Conservation (phyloP, 2,113 vertebrate species). For the Melanerpes aurifrons region DNA sequence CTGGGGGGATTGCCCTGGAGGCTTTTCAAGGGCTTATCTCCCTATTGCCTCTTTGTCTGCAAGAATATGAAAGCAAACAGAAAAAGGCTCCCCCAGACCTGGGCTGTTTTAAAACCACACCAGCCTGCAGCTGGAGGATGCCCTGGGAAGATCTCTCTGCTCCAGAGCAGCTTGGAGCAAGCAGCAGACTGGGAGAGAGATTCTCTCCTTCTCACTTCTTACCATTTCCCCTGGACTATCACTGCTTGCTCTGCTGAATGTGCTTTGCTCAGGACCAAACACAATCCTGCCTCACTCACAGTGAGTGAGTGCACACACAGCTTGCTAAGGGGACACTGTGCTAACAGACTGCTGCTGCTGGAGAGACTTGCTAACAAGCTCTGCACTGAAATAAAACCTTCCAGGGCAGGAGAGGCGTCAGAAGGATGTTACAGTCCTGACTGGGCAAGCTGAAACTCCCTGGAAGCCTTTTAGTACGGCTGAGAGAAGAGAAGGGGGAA, state of each 20-base stretch:
- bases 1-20: neutral
- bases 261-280: neutral
- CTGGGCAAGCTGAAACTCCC: neutral
- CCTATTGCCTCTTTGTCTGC: neutral
- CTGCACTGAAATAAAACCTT: neutral
- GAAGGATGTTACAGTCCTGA: neutral
- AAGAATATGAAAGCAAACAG: neutral
- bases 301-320: accelerated
- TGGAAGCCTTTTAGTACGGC: neutral
- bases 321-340: neutral
- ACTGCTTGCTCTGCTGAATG: neutral
- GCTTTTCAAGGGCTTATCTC: neutral
- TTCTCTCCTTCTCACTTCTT: neutral
- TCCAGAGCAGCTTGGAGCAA: neutral
- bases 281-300: neutral
- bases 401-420: neutral
- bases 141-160: neutral
- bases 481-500: neutral
- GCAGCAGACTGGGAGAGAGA: neutral
- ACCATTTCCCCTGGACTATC: neutral
- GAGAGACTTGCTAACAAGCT: neutral
- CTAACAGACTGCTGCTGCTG: neutral
- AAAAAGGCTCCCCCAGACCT: neutral
- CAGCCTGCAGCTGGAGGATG: neutral
- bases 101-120: neutral